Percentiles rank a stretch among this genome's conserved stretches.
Evolutionary conservation across 2,113 vertebrate species (phyloP).

Genomic region (Lepus europaeus): DNA sequence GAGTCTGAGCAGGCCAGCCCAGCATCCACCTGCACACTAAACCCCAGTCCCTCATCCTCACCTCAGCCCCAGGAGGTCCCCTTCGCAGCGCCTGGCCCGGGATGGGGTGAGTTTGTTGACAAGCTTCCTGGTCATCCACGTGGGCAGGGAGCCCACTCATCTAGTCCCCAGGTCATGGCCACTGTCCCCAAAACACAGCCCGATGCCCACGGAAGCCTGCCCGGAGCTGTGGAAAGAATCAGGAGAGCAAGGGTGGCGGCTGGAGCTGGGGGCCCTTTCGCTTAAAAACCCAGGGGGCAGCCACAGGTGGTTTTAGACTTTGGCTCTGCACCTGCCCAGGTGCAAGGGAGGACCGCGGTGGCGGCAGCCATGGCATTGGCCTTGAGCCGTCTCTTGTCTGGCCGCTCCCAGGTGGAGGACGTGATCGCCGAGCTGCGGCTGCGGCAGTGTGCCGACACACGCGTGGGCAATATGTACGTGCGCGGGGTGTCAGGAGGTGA

Average conservation of each 20-base stretch:
- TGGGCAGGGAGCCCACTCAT: background rate
- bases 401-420: conserved; percentile 92
- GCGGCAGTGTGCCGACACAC: conserved; percentile 95
- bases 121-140: background rate
- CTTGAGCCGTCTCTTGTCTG: no score
- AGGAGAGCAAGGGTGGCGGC: no score
- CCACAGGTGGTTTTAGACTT: background rate
- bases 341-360: background rate
- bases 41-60: background rate
- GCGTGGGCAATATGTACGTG: conserved; percentile 93
- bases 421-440: conserved; percentile 96
- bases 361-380: no score
- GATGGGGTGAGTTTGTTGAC: background rate
- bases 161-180: background rate
- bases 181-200: background rate
- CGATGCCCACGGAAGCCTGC: no score
- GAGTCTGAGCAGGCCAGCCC: background rate
- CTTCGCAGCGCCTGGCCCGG: background rate
- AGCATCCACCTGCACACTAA: background rate
- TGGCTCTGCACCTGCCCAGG: fast-evolving
- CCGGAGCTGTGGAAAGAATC: background rate
- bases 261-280: background rate
- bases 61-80: background rate
- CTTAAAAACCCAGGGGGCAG: background rate
- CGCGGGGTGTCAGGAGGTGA: conserved; percentile 96